Evolutionary conservation across 1,140 invertebrate species (phyloP), one percentile per base, ranked within the genome.

Genomic region (fruit fly (Drosophila melanogaster)): DNA sequence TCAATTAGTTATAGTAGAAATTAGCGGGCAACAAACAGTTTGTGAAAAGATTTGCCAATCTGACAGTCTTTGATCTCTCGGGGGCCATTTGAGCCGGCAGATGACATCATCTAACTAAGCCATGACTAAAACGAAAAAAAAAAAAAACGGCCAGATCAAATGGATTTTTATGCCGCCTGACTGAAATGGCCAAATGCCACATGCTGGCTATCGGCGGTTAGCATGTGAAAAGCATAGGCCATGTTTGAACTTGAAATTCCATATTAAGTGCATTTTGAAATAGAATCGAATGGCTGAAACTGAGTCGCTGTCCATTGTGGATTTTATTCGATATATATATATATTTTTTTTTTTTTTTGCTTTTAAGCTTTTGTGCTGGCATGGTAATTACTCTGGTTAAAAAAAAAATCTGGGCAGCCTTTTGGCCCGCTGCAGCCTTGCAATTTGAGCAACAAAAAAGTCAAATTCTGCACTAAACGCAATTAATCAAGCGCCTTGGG

Each of bases 241-340:
- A 70, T 14, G 66, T n/a, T 59, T 77, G 79, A 71, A 87, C 84
- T 83, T 86, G 83, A 87, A 87, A 86, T 86, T 83, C 83, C 83
- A 86, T 86, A 86, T 86, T 79, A 86, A 87, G 83, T 87, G 83
- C 83, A 87, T 83, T 87, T 87, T 61, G 81, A 67, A 87, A 87
- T 87, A 71, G 61, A 84, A 70, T 74, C 73, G 54, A 60, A 51
- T 24, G 60, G 2, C 44, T n/a, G 64, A 67, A 67, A 67, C 64
- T 19, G 64, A 67, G 46, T 51, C 59, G 64, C 10, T 37, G 59
- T 76, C 50, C 14, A 57, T 40, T 61, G 47, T 54, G 30, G 15
- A 11, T 24, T 41, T 41, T 53, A 15, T 19, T 37, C 5, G 17
- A 24, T 7, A n/a, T n/a, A n/a, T n/a, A n/a, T n/a, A n/a, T n/a